Percentiles rank a stretch among this genome's conserved stretches.
These are phyloP conservation scores for Agrotis puta DNA, from an alignment of 2,888 invertebrate genomes.

Conservation along the genomic window DNA sequence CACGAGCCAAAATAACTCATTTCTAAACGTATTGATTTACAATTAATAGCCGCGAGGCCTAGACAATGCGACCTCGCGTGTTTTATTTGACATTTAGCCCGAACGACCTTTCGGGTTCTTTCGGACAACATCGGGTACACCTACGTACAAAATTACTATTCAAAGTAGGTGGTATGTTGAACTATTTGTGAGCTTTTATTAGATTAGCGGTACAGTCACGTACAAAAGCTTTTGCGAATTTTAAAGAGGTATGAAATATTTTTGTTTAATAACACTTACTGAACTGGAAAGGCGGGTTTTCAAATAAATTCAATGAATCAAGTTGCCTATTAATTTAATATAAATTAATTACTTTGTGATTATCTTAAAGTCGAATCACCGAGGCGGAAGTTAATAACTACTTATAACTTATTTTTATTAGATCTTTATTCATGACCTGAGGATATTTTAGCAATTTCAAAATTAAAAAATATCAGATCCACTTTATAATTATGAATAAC, in stretches of 20 bases:
- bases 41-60: slow-evolving; percentile 76
- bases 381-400: slow-evolving; percentile 11
- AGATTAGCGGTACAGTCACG: slow-evolving; percentile 40
- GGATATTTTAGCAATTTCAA: not conserved
- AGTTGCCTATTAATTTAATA: slow-evolving; percentile 33
- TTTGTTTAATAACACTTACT: not conserved
- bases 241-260: slow-evolving; percentile 6
- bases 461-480: not conserved
- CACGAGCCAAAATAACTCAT: slow-evolving; percentile 63
- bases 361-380: slow-evolving; percentile 26
- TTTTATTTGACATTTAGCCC: slow-evolving; percentile 87
- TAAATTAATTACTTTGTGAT: slow-evolving; percentile 29
- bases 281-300: slow-evolving; percentile 29
- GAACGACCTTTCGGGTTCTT: slow-evolving; percentile 84
- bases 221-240: slow-evolving; percentile 16
- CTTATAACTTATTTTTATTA: slow-evolving; percentile 3
- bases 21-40: slow-evolving; percentile 66
- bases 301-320: slow-evolving; percentile 38
- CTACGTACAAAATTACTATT: slow-evolving; percentile 79
- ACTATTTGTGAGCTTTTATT: slow-evolving; percentile 52
- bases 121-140: slow-evolving; percentile 82
- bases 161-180: slow-evolving; percentile 54
- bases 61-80: slow-evolving; percentile 78
- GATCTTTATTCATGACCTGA: not conserved
- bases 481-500: not conserved